Evolutionary conservation across 2,797 vertebrate genomes (phyloP).

Genomic region (Salarias fasciatus): DNA sequence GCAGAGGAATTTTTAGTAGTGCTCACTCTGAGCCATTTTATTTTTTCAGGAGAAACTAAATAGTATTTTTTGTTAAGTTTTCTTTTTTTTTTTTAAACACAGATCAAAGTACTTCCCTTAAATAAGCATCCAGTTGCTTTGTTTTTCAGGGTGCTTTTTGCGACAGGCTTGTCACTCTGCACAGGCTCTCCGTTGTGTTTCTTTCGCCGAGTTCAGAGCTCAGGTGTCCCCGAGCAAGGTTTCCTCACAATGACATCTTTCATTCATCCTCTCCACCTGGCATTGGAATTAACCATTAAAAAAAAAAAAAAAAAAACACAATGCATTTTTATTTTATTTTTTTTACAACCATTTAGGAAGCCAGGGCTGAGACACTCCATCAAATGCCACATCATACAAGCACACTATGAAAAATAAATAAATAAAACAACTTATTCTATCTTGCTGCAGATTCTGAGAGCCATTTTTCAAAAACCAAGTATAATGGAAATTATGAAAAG

Average conservation of each 20-base stretch:
- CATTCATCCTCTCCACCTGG: constrained; percentile 49
- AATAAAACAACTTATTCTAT: constrained; percentile 67
- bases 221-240: constrained; percentile 46
- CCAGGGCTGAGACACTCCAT: constrained; percentile 60
- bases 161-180: constrained; percentile 20
- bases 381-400: constrained; percentile 74
- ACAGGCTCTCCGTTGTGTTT: constrained; percentile 3
- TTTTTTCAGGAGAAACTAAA: neutral
- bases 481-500: constrained; percentile 83
- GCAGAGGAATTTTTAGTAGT: neutral
- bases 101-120: constrained; percentile 11
- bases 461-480: constrained; percentile 76
- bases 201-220: constrained; percentile 35
- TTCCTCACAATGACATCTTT: constrained; percentile 47
- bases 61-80: neutral
- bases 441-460: constrained; percentile 62
- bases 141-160: constrained; percentile 6
- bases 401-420: constrained; percentile 37
- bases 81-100: too few relatives aligned
- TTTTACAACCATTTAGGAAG: constrained; percentile 49
- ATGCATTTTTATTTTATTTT: too few relatives aligned
- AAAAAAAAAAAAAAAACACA: constrained; percentile 31
- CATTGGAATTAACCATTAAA: constrained; percentile 58
- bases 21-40: constrained; percentile 2
- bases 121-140: constrained; percentile 6